These are phyloP conservation scores for Lineus longissimus DNA, from an alignment of 1,140 invertebrate genomes.

Conservation along the genomic window DNA sequence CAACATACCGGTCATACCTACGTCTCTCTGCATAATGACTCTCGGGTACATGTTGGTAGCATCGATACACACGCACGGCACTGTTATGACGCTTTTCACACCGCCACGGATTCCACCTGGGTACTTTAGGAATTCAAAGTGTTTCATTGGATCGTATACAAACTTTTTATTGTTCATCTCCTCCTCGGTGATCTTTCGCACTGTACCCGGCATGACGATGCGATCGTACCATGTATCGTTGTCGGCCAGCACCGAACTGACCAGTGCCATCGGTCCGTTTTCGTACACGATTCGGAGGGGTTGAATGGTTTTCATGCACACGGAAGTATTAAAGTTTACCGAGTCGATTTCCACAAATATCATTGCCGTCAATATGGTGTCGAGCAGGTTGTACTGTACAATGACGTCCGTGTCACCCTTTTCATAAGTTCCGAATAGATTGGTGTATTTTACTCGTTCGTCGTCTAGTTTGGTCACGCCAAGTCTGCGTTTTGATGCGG, in stretches of 20 bases:
- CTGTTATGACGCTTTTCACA: neutral
- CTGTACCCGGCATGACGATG: conserved; percentile 2
- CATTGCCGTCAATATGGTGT: neutral
- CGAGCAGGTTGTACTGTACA: conserved; percentile 1
- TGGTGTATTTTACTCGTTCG: neutral
- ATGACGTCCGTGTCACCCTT: neutral
- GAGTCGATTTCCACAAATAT: neutral
- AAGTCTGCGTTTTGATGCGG: neutral
- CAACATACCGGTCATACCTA: neutral
- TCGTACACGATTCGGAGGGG: neutral
- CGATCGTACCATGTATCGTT: neutral
- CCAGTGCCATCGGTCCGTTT: neutral
- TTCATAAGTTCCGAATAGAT: neutral
- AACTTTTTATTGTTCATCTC: neutral
- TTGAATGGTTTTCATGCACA: neutral
- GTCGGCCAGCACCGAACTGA: neutral
- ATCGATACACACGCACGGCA: neutral
- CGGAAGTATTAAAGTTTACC: neutral
- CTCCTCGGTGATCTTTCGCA: neutral
- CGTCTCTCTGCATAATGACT: neutral
- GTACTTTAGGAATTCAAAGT: neutral
- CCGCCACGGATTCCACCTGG: neutral
- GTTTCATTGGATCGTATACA: neutral
- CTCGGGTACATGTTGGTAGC: conserved; percentile 5
- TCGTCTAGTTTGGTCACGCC: neutral